Evolutionary conservation across 2,113 vertebrate genomes (phyloP).

Genomic region (Corydoras sp.): DNA sequence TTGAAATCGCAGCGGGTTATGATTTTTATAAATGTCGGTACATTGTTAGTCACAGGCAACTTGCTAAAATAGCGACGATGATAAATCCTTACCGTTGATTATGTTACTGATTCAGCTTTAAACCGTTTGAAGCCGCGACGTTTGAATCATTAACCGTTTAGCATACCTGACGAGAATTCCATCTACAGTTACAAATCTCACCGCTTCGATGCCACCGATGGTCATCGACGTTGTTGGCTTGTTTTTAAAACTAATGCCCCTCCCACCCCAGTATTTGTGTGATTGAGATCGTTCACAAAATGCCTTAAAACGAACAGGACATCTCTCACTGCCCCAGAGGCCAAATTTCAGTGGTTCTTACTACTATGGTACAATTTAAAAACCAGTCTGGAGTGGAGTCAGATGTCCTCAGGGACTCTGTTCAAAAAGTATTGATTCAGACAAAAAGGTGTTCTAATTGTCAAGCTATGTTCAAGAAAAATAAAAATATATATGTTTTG

Average conservation of each 20-base stretch:
- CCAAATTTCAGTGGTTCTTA: slow-evolving; percentile 22
- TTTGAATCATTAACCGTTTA: neutral
- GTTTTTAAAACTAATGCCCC: slow-evolving; percentile 24
- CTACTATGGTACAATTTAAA: slow-evolving; percentile 38
- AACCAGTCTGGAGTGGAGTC: slow-evolving; percentile 28
- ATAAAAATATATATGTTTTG: slow-evolving; percentile 46
- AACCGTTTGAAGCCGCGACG: no score
- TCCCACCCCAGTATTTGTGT: slow-evolving; percentile 27
- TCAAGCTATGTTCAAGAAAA: slow-evolving; percentile 43
- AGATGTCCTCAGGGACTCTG: slow-evolving; percentile 34
- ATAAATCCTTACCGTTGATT: no score
- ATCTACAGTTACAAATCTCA: slow-evolving; percentile 14
- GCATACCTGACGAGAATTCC: neutral
- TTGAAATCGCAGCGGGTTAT: no score
- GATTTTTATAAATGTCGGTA: no score
- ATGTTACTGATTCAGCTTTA: no score
- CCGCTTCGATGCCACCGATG: slow-evolving; percentile 15
- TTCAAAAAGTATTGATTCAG: slow-evolving; percentile 37
- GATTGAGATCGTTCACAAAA: slow-evolving; percentile 38
- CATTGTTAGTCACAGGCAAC: no score
- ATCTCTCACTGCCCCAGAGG: slow-evolving; percentile 35
- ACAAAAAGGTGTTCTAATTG: slow-evolving; percentile 33
- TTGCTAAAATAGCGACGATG: no score
- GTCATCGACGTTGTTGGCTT: slow-evolving; percentile 11
- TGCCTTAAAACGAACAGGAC: slow-evolving; percentile 41